These are phyloP conservation scores for Anas platyrhynchos DNA, from an alignment of 2,113 vertebrate genomes.

Conservation along the genomic window DNA sequence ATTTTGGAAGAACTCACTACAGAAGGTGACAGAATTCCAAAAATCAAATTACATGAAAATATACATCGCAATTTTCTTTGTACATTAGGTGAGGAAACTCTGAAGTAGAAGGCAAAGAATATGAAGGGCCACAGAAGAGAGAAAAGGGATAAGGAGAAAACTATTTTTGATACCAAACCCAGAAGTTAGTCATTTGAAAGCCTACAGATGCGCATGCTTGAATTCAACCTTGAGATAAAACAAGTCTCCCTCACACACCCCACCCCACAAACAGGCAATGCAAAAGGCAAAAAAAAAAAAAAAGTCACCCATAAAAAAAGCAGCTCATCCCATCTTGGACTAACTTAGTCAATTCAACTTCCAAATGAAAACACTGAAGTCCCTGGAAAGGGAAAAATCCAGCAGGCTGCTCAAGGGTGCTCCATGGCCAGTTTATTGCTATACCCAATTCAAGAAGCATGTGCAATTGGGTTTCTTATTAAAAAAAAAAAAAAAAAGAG, in stretches of 20 bases:
- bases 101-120: constrained; percentile 79
- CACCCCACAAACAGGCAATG: constrained; percentile 66
- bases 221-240: constrained; percentile 79
- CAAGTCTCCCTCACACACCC: constrained; percentile 37
- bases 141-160: constrained; percentile 54
- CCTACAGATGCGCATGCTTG: constrained; percentile 87
- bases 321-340: constrained; percentile 68
- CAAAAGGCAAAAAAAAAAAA: constrained; percentile 12
- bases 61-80: constrained; percentile 98
- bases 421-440: constrained; percentile 78
- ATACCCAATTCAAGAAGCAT: constrained; percentile 74
- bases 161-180: constrained; percentile 79
- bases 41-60: constrained; percentile 98
- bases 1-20: constrained; percentile 99
- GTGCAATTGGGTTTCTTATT: constrained; percentile 7
- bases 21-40: constrained; percentile 94
- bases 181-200: constrained; percentile 79
- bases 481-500: background rate
- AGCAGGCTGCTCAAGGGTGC: constrained; percentile 73
- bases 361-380: constrained; percentile 62
- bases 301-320: constrained; percentile 72
- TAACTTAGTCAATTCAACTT: constrained; percentile 71
- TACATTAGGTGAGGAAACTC: constrained; percentile 91
- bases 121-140: constrained; percentile 58
- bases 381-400: constrained; percentile 52